phyloP scores from a whole-genome alignment of 2,797 vertebrate genomes.

The Taenioides sp. region DNA sequence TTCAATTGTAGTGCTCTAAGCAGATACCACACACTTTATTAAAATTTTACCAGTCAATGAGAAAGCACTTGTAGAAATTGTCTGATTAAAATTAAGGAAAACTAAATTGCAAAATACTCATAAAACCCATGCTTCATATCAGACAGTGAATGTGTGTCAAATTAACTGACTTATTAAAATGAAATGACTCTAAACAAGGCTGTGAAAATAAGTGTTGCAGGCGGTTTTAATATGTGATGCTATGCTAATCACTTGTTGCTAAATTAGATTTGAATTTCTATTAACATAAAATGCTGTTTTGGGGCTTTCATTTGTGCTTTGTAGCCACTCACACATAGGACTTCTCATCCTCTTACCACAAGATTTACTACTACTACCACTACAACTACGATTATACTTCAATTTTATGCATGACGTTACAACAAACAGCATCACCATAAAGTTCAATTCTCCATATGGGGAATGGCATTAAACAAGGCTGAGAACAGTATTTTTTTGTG shows the following conservation, averaged over 20 bases:
- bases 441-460: background rate
- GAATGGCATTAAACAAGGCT: background rate
- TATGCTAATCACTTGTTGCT: slow-evolving; percentile 19
- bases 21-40: slow-evolving; percentile 64
- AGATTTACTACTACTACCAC: background rate
- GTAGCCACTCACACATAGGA: background rate
- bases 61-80: slow-evolving; percentile 49
- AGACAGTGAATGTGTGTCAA: slow-evolving; percentile 45
- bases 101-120: slow-evolving; percentile 50
- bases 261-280: slow-evolving; percentile 13
- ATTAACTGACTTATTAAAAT: slow-evolving; percentile 50
- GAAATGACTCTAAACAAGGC: slow-evolving; percentile 20
- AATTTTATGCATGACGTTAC: background rate
- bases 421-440: background rate
- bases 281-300: background rate
- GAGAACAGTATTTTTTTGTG: background rate
- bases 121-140: slow-evolving; percentile 58
- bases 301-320: background rate
- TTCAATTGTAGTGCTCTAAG: slow-evolving; percentile 66
- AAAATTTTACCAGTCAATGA: slow-evolving; percentile 67
- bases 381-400: background rate
- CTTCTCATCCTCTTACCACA: background rate
- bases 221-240: slow-evolving; percentile 26
- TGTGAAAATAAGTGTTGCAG: slow-evolving; percentile 18
- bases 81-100: slow-evolving; percentile 62